phyloP scores from a whole-genome alignment of 2,888 invertebrate species.

The Idaea straminata region DNA sequence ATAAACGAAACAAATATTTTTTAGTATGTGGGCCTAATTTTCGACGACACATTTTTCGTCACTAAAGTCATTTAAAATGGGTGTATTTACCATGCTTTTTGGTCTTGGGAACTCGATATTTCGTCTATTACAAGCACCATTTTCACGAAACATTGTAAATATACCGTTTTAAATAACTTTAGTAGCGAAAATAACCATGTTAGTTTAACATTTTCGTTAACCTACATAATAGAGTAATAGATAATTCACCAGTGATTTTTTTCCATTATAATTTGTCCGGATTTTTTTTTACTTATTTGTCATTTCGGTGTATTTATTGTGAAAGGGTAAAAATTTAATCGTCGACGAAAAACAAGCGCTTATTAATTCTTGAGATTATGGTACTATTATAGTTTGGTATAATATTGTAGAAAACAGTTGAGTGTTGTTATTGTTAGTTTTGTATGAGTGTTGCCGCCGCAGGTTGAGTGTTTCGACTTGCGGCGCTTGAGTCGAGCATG shows the following conservation, averaged over 20 bases:
- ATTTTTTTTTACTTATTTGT: conserved; percentile 12
- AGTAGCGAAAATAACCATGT: no score
- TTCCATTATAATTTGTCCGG: conserved; percentile 7
- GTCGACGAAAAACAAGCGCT: not conserved
- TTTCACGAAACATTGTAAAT: no score
- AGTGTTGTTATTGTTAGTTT: conserved; percentile 1
- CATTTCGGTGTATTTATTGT: conserved; percentile 9
- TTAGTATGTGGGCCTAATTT: conserved; percentile 54
- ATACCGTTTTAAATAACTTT: no score
- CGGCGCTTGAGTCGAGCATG: not conserved
- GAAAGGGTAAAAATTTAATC: not conserved
- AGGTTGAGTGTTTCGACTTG: not conserved
- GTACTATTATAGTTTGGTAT: not conserved
- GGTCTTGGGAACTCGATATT: no score
- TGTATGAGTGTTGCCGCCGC: not conserved
- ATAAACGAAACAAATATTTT: conserved; percentile 43
- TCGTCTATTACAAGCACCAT: no score
- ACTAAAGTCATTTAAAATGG: not conserved
- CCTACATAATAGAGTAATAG: not conserved
- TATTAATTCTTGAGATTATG: not conserved
- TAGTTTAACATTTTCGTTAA: no score
- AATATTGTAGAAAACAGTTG: not conserved
- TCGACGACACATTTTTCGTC: not conserved
- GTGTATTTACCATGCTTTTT: no score
- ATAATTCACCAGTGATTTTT: conserved; percentile 17